Base-by-base conservation (phyloP, 2,888 invertebrate genomes). In the Ectropis crepuscularia region DNA sequence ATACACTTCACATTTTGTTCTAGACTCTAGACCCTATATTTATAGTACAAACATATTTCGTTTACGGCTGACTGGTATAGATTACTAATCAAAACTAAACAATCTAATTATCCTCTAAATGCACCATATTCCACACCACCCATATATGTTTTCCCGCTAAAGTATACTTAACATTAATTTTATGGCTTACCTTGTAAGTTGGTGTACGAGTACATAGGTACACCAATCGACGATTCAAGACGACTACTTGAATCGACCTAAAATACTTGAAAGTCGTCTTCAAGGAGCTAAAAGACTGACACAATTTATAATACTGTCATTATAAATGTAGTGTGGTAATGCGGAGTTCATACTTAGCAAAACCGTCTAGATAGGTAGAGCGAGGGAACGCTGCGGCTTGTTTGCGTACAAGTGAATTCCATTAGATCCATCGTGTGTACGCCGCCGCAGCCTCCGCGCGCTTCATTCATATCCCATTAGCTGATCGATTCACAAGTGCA, bases 391-490 rank as follows among this genome's bases (percentile, higher is more conserved):
- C 80, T 82, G 88, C 81, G 87, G 88, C 87, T 86, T 92, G 91
- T 92, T 92, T 92, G 90, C 92, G 85, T 90, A 92, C 92, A 92
- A 89, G 92, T 83, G 88, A 92, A 92, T 91, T 91, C 92, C 92
- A 92, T 92, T 92, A 92, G 90, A 90, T 85, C 85, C 87, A 81
- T 81, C 85, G 83, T 85, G 85, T 88, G 86, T 86, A 85, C 83
- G 80, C 82, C 81, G 83, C 87, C 89, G 76, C 88, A 87, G 84
- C 84, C 85, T 82, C 85, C 74, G 81, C 85, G 79, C 83, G 85
- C 89, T 88, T 89, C 89, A 89, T 90, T 90, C 90, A 88, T 90
- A 91, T 90, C 87, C 90, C 90, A 90, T 91, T 91, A 90, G 87
- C 87, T 89, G 89, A 90, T 90, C 90, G 88, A 88, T 90, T 86